These are phyloP conservation scores for Tuta absoluta DNA, from an alignment of 2,888 invertebrate species.

Conservation along the genomic window DNA sequence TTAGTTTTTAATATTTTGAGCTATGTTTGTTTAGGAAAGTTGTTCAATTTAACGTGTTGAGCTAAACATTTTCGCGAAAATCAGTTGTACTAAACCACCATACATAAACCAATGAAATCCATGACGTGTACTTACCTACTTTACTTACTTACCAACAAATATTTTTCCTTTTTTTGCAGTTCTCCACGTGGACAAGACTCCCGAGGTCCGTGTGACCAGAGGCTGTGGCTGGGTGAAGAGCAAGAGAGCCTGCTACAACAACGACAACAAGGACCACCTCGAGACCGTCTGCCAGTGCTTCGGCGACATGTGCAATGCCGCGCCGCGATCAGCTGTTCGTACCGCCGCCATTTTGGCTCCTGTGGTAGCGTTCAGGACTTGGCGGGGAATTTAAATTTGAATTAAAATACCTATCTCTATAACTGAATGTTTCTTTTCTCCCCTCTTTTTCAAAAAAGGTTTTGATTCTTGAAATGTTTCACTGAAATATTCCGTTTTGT, in stretches of 20 bases:
- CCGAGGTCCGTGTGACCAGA: conserved; percentile 74
- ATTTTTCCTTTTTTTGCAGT: conserved; percentile 47
- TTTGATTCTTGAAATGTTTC: no score
- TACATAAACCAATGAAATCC: no score
- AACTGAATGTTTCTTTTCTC: no score
- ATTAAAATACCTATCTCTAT: background rate
- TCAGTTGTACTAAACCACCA: no score
- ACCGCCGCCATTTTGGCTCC: conserved; percentile 40
- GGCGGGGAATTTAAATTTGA: conserved; percentile 39
- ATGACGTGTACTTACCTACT: no score
- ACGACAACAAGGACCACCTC: conserved; percentile 82
- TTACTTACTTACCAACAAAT: no score
- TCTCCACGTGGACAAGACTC: conserved; percentile 54
- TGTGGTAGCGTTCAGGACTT: conserved; percentile 41
- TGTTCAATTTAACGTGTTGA: no score
- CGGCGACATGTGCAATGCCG: conserved; percentile 81
- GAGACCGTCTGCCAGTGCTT: conserved; percentile 83
- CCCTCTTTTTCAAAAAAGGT: no score
- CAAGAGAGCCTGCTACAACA: conserved; percentile 75
- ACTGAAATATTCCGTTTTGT: no score
- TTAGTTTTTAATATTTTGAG: no score
- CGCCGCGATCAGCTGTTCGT: conserved; percentile 43
- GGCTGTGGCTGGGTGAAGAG: conserved; percentile 82
- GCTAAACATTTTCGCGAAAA: no score
- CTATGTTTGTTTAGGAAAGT: no score